A percentile compares a stretch with the other conserved stretches of the same genome.
Evolutionary conservation across 2,797 vertebrate genomes (phyloP).

Genomic region (Gymnopithys bicolor): DNA sequence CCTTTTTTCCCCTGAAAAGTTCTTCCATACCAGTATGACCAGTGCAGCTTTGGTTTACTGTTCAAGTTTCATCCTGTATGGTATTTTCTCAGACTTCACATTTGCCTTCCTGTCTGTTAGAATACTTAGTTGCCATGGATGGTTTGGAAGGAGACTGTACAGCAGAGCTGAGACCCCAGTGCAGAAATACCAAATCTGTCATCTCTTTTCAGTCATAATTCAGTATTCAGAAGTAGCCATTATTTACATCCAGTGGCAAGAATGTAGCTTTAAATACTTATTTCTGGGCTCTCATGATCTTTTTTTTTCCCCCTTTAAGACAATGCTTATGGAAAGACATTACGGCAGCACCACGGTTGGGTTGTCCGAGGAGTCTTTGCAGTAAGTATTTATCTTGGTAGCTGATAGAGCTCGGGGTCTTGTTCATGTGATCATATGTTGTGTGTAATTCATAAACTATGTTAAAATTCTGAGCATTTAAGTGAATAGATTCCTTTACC

Average conservation of each 20-base stretch:
- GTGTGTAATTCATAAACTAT: not conserved
- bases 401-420: not conserved
- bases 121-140: not conserved
- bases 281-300: not conserved
- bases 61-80: not conserved
- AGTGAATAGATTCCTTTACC: not conserved
- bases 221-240: not conserved
- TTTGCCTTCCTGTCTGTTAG: not conserved
- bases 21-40: not conserved
- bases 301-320: constrained; percentile 76
- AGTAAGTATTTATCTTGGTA: constrained; percentile 77
- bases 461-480: not conserved
- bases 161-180: not conserved
- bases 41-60: not conserved
- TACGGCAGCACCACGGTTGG: constrained; percentile 96
- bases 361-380: constrained; percentile 97
- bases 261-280: not conserved
- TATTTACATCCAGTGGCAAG: not conserved
- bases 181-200: constrained; percentile 15
- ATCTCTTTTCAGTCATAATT: not conserved
- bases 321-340: constrained; percentile 92
- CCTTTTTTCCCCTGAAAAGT: not conserved
- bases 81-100: not conserved
- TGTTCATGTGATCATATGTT: not conserved
- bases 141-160: not conserved